phyloP scores from a whole-genome alignment of 2,888 invertebrate genomes.

The Tetropium fuscum region DNA sequence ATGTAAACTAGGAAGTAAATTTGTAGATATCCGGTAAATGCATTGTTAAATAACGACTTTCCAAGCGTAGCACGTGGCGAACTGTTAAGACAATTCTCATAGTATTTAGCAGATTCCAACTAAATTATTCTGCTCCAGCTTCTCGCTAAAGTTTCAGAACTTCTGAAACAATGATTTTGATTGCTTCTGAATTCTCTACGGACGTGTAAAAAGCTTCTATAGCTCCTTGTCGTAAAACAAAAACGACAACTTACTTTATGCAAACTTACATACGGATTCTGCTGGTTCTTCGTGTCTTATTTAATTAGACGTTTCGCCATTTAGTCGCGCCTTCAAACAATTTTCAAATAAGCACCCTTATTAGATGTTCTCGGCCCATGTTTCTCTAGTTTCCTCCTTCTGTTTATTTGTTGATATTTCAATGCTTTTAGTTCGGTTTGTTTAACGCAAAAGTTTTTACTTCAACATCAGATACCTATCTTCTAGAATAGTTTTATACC shows the following conservation, averaged over 20 bases:
- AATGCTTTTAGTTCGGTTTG: too few species aligned
- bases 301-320: slow-evolving; percentile 11
- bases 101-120: slow-evolving; percentile 61
- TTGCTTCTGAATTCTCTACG: slow-evolving; percentile 55
- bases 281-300: slow-evolving; percentile 22
- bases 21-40: slow-evolving; percentile 35
- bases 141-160: slow-evolving; percentile 51
- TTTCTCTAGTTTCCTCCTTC: too few species aligned
- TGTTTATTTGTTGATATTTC: too few species aligned
- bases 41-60: slow-evolving; percentile 44
- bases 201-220: slow-evolving; percentile 53
- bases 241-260: slow-evolving; percentile 55
- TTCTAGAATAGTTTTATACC: too few species aligned
- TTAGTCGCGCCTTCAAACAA: background rate
- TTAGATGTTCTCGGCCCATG: too few species aligned
- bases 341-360: background rate
- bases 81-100: slow-evolving; percentile 58
- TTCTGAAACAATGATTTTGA: slow-evolving; percentile 61
- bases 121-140: slow-evolving; percentile 57
- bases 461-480: too few species aligned
- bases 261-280: slow-evolving; percentile 45
- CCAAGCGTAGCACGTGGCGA: slow-evolving; percentile 50
- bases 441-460: too few species aligned
- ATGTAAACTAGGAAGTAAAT: slow-evolving; percentile 29
- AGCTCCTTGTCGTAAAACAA: slow-evolving; percentile 51